These are phyloP conservation scores for Malurus splendens DNA, from an alignment of 2,797 vertebrate genomes.

Conservation along the genomic window DNA sequence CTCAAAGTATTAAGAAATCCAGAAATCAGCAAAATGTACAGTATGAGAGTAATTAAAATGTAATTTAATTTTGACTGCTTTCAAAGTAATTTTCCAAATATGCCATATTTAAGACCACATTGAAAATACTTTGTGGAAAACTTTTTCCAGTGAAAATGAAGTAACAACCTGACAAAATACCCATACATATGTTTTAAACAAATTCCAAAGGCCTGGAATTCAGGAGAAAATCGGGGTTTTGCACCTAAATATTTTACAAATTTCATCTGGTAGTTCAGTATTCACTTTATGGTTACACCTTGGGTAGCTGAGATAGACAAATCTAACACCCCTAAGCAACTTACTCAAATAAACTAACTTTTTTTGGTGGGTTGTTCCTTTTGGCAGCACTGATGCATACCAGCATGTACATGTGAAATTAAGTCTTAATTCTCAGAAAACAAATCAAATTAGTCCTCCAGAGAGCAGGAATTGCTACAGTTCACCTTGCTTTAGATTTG, in stretches of 20 bases:
- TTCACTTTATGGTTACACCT: background rate
- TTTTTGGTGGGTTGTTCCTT: background rate
- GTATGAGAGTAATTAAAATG: background rate
- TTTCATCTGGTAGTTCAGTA: background rate
- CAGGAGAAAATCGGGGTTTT: background rate
- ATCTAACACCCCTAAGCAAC: background rate
- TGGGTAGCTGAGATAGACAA: fast-evolving
- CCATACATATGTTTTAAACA: background rate
- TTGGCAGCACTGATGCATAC: background rate
- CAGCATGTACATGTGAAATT: background rate
- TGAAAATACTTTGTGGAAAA: background rate
- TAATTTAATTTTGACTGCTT: background rate
- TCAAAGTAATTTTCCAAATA: background rate
- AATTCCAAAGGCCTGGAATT: background rate
- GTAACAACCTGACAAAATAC: background rate
- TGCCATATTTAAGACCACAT: background rate
- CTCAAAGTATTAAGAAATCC: background rate
- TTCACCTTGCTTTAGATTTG: background rate
- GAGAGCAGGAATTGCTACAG: background rate
- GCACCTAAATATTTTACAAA: background rate
- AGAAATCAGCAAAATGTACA: background rate
- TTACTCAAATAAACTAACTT: background rate
- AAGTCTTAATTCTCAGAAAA: background rate
- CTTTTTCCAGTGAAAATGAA: background rate
- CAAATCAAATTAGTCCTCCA: background rate